Conservation (phyloP, 2,888 invertebrate species). For the Lepeophtheirus nordmannii region DNA sequence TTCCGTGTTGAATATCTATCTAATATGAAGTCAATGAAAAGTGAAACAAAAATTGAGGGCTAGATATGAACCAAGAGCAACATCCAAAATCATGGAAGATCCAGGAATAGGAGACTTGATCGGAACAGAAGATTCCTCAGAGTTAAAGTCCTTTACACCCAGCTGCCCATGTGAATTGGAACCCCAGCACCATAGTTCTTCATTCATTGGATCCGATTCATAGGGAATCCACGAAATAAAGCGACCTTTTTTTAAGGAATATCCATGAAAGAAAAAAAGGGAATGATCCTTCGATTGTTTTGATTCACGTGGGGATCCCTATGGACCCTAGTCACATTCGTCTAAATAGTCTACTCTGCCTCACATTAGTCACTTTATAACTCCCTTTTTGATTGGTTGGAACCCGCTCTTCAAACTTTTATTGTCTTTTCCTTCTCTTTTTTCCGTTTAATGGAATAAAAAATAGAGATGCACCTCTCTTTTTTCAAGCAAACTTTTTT, state of each 20-base stretch:
- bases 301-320: slow-evolving; percentile 5
- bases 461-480: background rate
- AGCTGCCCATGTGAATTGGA: slow-evolving; percentile 70
- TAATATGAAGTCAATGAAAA: too few species aligned
- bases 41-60: too few species aligned
- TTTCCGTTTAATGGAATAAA: slow-evolving; percentile 1
- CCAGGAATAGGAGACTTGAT: background rate
- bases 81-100: background rate
- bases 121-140: background rate
- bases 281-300: background rate
- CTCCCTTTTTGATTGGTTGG: background rate
- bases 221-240: slow-evolving; percentile 6
- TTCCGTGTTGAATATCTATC: too few species aligned
- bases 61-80: slow-evolving; percentile 28
- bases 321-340: background rate
- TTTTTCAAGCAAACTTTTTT: background rate
- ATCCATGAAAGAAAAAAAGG: background rate
- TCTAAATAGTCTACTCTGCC: background rate
- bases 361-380: background rate
- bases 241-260: slow-evolving; percentile 4
- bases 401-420: slow-evolving; percentile 2
- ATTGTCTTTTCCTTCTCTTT: background rate
- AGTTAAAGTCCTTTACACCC: slow-evolving; percentile 43
- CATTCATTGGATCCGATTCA: background rate
- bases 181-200: slow-evolving; percentile 41